A percentile compares a stretch with the other conserved stretches of the same genome.
Evolutionary conservation across 2,888 invertebrate species (phyloP).

Genomic region (Chymomyza amoena): DNA sequence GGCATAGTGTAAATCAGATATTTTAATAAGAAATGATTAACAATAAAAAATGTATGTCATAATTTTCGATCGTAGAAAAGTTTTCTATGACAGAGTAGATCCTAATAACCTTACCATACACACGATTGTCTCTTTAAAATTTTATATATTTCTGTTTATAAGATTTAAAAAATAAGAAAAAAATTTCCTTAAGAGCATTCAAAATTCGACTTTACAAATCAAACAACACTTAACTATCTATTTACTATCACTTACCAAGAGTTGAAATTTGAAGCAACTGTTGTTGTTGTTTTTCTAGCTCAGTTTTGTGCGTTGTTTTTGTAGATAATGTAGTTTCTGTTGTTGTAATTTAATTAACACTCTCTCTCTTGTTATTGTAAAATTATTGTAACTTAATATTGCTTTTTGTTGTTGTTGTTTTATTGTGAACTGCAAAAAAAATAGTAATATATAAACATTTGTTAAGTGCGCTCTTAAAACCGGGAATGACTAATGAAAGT

Average conservation of each 20-base stretch:
- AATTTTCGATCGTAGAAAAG: too few species aligned
- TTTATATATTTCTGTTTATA: too few species aligned
- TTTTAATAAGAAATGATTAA: too few species aligned
- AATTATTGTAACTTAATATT: slow-evolving; percentile 53
- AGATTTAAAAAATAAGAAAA: too few species aligned
- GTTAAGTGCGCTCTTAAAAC: neutral
- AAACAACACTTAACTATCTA: neutral
- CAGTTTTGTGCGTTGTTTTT: slow-evolving; percentile 12
- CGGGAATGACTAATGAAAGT: neutral
- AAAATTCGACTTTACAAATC: neutral
- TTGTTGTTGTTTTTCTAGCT: neutral
- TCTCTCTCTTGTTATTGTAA: slow-evolving; percentile 34
- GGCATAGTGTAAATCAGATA: too few species aligned
- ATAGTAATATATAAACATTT: neutral
- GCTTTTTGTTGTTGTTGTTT: slow-evolving; percentile 31
- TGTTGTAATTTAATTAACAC: slow-evolving; percentile 11
- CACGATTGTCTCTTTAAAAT: too few species aligned
- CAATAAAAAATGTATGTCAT: too few species aligned
- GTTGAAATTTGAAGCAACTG: neutral
- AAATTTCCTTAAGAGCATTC: neutral
- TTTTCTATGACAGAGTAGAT: too few species aligned
- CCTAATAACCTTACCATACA: too few species aligned
- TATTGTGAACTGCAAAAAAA: neutral
- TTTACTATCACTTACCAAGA: neutral
- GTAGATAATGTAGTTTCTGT: slow-evolving; percentile 15